Conservation (phyloP, 2,888 invertebrate genomes). For the Troilus luridus region DNA sequence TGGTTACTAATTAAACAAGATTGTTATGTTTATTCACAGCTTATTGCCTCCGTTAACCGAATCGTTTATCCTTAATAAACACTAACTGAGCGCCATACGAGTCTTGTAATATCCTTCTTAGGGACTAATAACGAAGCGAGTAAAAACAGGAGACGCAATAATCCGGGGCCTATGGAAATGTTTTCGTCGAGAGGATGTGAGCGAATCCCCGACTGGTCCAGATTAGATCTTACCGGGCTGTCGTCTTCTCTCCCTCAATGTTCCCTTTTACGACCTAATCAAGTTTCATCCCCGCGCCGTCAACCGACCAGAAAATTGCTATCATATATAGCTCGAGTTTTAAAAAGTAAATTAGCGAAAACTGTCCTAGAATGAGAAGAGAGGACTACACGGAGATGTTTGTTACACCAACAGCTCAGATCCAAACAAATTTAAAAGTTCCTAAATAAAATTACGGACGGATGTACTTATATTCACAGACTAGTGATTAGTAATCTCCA, state of each 20-base stretch:
- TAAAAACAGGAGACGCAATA: background rate
- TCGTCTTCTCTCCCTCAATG: background rate
- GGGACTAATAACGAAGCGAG: background rate
- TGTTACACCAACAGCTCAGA: too few relatives aligned
- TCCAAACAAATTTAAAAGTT: too few relatives aligned
- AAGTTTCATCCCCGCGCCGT: background rate
- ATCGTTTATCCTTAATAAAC: too few relatives aligned
- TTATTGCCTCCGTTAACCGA: too few relatives aligned
- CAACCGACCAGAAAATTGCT: conserved; percentile 17
- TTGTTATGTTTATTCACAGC: too few relatives aligned
- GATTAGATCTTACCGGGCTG: background rate
- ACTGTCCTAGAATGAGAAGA: background rate
- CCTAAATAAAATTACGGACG: too few relatives aligned
- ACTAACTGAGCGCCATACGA: background rate
- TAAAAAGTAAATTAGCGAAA: background rate
- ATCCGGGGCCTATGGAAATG: background rate
- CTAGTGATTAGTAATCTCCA: too few relatives aligned
- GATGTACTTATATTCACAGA: too few relatives aligned
- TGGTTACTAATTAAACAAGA: too few relatives aligned
- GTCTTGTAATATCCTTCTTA: background rate
- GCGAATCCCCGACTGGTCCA: background rate
- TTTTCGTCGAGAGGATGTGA: background rate
- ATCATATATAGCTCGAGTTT: background rate
- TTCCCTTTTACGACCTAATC: background rate
- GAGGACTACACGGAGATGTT: background rate